Conservation (phyloP, 2,113 vertebrate species). For the Pseudolaguvia tuberculata region DNA sequence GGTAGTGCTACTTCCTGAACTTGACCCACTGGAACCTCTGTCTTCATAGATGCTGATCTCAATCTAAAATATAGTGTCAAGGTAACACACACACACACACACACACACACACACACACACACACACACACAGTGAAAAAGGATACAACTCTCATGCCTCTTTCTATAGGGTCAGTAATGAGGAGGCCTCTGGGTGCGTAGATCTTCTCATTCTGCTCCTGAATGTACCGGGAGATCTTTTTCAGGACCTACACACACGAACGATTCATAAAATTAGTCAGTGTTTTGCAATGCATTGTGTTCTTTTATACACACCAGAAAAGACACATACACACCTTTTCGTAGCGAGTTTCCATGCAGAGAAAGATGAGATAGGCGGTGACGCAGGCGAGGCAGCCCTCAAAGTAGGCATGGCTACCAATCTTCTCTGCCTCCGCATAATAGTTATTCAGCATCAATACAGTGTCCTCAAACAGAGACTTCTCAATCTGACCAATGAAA, state of each 20-base stretch:
- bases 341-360: conserved; percentile 97
- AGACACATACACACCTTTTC: conserved; percentile 78
- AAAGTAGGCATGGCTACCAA: conserved; percentile 90
- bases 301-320: too few species aligned
- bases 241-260: conserved; percentile 77
- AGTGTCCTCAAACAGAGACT: conserved; percentile 90
- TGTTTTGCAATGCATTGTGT: background rate
- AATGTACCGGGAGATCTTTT: conserved; percentile 93
- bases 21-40: conserved; percentile 87
- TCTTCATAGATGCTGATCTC: conserved; percentile 97
- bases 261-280: too few species aligned
- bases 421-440: conserved; percentile 93
- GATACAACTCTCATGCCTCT: conserved; percentile 97
- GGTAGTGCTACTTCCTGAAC: conserved; percentile 81
- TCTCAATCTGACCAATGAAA: conserved; percentile 78
- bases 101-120: conserved; percentile 11
- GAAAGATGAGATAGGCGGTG: conserved; percentile 94
- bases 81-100: conserved; percentile 41
- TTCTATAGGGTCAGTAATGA: conserved; percentile 92
- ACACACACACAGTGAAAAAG: conserved; percentile 53
- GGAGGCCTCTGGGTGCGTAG: conserved; percentile 86
- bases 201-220: conserved; percentile 98
- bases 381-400: conserved; percentile 93
- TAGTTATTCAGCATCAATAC: conserved; percentile 94
- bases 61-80: conserved; percentile 77